Evolutionary conservation across 2,888 invertebrate species (phyloP).

Genomic region (Nipponacmea schrenckii): DNA sequence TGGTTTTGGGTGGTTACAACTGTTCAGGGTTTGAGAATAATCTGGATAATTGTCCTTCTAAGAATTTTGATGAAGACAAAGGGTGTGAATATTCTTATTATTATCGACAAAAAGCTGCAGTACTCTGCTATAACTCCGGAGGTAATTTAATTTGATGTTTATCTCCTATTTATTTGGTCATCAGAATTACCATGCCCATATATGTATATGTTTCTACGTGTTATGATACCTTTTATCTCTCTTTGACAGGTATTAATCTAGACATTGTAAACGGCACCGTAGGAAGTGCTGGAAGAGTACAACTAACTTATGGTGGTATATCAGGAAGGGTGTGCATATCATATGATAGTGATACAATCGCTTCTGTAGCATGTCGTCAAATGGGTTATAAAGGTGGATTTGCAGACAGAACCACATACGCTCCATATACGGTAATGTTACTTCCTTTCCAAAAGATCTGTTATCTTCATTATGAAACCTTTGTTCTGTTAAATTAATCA

Average conservation of each 20-base stretch:
- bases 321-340: constrained; percentile 49
- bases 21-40: constrained; percentile 37
- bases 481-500: no score
- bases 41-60: constrained; percentile 42
- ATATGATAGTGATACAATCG: constrained; percentile 40
- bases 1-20: constrained; percentile 46
- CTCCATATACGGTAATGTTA: constrained; percentile 45
- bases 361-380: constrained; percentile 45
- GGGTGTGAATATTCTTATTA: constrained; percentile 30
- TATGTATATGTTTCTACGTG: no score
- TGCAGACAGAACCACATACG: constrained; percentile 18
- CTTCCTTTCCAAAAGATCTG: no score
- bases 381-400: constrained; percentile 42
- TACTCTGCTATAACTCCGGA: constrained; percentile 44
- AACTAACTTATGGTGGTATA: constrained; percentile 42
- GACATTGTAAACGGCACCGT: constrained; percentile 31
- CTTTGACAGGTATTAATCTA: constrained; percentile 40
- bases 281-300: constrained; percentile 34
- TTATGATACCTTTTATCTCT: background rate
- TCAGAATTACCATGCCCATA: no score
- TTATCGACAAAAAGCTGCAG: constrained; percentile 42
- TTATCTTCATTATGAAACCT: no score
- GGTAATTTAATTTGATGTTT: constrained; percentile 27
- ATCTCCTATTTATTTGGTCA: no score
- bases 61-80: constrained; percentile 39